phyloP scores from a whole-genome alignment of 2,113 vertebrate species.

The Lamprologus sp. region DNA sequence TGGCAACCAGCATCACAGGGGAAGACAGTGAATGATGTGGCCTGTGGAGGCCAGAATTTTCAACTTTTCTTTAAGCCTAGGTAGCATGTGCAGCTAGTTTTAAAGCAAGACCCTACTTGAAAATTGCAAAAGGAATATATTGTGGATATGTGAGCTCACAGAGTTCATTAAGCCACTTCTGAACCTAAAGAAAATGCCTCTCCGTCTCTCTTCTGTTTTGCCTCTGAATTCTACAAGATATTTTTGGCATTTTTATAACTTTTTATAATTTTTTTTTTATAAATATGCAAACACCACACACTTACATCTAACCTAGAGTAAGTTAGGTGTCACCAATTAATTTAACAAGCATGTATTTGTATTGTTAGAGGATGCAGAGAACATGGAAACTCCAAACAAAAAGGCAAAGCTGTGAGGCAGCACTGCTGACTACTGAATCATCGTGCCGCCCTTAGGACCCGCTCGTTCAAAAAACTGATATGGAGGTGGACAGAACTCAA shows the following conservation, averaged over 20 bases:
- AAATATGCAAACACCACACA: not conserved
- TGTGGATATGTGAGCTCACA: not conserved
- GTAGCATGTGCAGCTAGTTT: not conserved
- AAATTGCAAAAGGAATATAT: rapidly evolving
- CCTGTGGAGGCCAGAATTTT: rapidly evolving
- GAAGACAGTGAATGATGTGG: not conserved
- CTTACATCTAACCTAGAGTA: not conserved
- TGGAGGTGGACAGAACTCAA: not conserved
- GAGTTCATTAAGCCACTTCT: not conserved
- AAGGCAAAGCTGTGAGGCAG: not conserved
- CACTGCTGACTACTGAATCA: not conserved
- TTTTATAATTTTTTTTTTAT: not conserved
- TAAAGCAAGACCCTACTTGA: not conserved
- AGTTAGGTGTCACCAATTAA: not conserved
- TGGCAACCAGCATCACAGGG: not conserved
- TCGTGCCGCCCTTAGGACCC: rapidly evolving
- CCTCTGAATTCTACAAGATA: not conserved
- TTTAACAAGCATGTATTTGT: not conserved
- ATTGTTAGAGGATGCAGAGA: not conserved
- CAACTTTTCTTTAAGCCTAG: not conserved
- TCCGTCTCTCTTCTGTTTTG: rapidly evolving
- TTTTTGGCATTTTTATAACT: rapidly evolving
- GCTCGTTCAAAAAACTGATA: not conserved
- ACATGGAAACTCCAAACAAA: not conserved
- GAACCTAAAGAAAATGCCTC: not conserved